Evolutionary conservation across 2,113 vertebrate species (phyloP).

Genomic region (Gavia stellata): DNA sequence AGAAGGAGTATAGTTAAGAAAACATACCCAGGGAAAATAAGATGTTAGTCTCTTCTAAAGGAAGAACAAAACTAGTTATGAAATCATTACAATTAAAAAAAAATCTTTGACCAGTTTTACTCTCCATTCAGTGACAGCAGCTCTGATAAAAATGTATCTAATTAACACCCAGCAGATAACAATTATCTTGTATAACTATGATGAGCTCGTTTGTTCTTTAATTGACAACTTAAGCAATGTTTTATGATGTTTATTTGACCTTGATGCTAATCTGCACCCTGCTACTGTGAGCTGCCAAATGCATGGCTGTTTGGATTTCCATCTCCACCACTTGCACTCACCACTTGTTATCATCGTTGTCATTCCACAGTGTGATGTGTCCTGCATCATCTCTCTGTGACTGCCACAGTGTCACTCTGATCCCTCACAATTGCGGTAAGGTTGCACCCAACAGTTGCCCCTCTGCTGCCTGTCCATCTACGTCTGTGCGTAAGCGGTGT

Average conservation of each 20-base stretch:
- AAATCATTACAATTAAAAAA: background rate
- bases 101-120: background rate
- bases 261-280: conserved; percentile 7
- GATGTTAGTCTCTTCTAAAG: background rate
- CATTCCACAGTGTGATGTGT: background rate
- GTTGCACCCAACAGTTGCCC: background rate
- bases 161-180: conserved; percentile 59
- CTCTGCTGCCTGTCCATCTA: background rate
- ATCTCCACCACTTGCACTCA: background rate
- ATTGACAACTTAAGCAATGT: conserved; percentile 41
- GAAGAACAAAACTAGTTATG: background rate
- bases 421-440: background rate
- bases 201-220: conserved; percentile 56
- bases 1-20: background rate
- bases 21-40: background rate
- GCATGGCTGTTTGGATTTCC: background rate
- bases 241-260: conserved; percentile 60
- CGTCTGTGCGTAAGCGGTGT: background rate
- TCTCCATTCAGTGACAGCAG: conserved; percentile 8
- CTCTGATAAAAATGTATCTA: conserved; percentile 45
- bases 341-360: background rate
- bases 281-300: background rate
- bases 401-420: background rate
- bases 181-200: conserved; percentile 47
- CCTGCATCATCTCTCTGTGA: background rate